A percentile compares a stretch with the other conserved stretches of the same genome.
Conservation (phyloP, 2,888 invertebrate species). For the Leuctra nigra region DNA sequence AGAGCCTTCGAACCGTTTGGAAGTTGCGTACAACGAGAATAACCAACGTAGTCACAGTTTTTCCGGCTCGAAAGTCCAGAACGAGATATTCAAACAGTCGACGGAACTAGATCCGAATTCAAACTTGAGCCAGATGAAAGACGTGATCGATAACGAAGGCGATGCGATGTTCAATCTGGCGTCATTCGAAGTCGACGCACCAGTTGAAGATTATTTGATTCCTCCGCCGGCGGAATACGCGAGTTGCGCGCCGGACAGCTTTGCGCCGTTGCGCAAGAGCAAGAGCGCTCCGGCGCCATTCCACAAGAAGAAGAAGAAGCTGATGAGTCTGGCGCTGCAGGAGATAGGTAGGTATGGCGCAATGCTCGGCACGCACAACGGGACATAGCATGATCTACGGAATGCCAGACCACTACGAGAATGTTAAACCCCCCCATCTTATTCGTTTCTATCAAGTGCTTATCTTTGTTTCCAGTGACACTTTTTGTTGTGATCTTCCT, state of each 20-base stretch:
- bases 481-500: too few relatives aligned
- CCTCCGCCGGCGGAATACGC: conserved; percentile 38
- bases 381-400: too few relatives aligned
- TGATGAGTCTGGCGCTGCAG: not conserved
- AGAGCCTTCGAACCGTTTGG: not conserved
- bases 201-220: conserved; percentile 31
- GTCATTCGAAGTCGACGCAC: conserved; percentile 28
- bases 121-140: not conserved
- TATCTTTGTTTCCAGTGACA: too few relatives aligned
- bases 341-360: not conserved
- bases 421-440: too few relatives aligned
- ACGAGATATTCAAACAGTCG: not conserved
- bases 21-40: not conserved
- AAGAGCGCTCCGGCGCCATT: conserved; percentile 27
- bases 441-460: too few relatives aligned
- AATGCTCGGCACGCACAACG: too few relatives aligned
- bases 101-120: conserved; percentile 4
- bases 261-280: conserved; percentile 27
- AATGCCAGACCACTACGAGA: too few relatives aligned
- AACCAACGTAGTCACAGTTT: conserved; percentile 28
- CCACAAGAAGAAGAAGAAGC: conserved; percentile 7
- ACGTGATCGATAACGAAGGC: not conserved
- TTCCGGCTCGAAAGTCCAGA: not conserved
- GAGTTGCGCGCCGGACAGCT: not conserved
- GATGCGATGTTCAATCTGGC: conserved; percentile 26